Conservation (phyloP, 2,888 invertebrate genomes). For the Epistrophe grossulariae region DNA sequence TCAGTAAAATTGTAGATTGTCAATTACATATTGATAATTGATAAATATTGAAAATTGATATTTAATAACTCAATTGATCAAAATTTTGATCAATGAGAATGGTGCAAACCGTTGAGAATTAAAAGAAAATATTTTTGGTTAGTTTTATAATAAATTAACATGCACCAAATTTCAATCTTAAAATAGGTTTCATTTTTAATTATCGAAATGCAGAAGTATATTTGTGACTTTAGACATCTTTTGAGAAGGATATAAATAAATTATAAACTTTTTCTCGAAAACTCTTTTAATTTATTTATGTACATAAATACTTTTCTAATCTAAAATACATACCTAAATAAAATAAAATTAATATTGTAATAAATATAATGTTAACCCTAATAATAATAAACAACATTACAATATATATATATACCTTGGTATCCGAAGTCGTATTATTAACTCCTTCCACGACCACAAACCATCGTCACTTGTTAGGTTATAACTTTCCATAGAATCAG, state of each 20-base stretch:
- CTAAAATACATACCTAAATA: background rate
- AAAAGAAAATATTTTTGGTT: too few species aligned
- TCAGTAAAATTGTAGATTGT: too few species aligned
- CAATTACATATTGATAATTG: too few species aligned
- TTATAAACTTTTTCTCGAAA: background rate
- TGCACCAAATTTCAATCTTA: too few species aligned
- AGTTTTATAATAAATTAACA: too few species aligned
- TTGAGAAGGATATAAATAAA: background rate
- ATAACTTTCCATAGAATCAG: constrained; percentile 78
- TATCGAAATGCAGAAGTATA: too few species aligned
- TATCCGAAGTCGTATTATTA: constrained; percentile 50
- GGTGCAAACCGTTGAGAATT: too few species aligned
- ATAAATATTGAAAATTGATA: too few species aligned
- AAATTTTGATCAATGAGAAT: too few species aligned
- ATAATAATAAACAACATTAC: constrained; percentile 10
- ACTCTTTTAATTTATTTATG: background rate
- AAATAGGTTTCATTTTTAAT: too few species aligned
- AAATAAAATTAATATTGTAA: background rate
- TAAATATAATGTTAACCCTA: background rate
- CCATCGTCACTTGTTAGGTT: constrained; percentile 64
- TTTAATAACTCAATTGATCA: too few species aligned
- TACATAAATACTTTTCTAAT: background rate
- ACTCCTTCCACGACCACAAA: constrained; percentile 49
- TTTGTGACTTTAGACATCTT: too few species aligned
- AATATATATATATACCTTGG: constrained; percentile 69